Percentiles rank a stretch among this genome's conserved stretches.
Conservation (phyloP, 2,797 vertebrate species). For the Pseudochirops corinnae region DNA sequence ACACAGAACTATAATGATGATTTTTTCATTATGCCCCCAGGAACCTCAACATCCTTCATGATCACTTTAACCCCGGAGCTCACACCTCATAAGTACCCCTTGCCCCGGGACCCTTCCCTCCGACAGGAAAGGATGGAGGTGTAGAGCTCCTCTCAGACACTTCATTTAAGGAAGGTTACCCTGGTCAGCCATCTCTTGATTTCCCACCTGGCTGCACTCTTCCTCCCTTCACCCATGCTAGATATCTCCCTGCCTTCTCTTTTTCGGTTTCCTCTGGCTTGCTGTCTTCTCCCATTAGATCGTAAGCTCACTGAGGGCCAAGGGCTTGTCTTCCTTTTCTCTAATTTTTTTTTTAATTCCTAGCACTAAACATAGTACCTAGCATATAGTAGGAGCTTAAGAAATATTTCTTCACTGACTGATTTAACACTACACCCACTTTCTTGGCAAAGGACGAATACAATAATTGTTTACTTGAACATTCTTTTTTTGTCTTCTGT, state of each 20-base stretch:
- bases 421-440: neutral
- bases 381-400: neutral
- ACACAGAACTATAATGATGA: neutral
- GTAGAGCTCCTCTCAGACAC: neutral
- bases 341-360: neutral
- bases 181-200: neutral
- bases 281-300: neutral
- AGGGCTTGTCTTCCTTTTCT: neutral
- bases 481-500: neutral
- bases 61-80: neutral
- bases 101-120: neutral
- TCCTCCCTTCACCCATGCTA: neutral
- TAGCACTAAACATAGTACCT: neutral
- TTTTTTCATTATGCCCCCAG: neutral
- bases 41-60: neutral
- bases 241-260: neutral
- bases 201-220: neutral
- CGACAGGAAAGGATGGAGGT: neutral
- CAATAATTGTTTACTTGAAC: neutral
- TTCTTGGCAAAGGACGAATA: neutral
- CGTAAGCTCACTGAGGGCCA: neutral
- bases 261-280: neutral
- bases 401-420: neutral
- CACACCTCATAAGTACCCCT: neutral
- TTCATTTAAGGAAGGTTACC: neutral